Conservation (phyloP, 2,888 invertebrate species). For the Tachina fera region DNA sequence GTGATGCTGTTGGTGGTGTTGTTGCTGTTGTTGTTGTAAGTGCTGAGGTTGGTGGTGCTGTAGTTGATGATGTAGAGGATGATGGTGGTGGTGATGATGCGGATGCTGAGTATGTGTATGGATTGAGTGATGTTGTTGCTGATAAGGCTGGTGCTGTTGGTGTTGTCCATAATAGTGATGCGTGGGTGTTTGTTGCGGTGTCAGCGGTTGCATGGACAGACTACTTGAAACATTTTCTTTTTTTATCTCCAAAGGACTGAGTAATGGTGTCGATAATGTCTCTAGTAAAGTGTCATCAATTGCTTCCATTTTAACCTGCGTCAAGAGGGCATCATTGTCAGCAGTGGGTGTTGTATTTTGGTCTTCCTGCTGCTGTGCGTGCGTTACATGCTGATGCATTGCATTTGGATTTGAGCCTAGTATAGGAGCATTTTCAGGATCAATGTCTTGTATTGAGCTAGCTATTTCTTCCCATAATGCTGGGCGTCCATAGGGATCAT, state of each 20-base stretch:
- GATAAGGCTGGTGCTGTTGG: conserved; percentile 76
- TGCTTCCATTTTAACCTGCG: conserved; percentile 91
- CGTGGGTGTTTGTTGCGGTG: conserved; percentile 75
- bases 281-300: conserved; percentile 87
- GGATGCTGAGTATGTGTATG: conserved; percentile 74
- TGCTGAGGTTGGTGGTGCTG: conserved; percentile 74
- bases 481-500: conserved; percentile 94
- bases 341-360: conserved; percentile 38
- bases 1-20: conserved; percentile 73
- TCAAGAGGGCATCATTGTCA: conserved; percentile 71
- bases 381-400: conserved; percentile 46
- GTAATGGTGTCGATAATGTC: conserved; percentile 87
- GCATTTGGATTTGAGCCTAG: conserved; percentile 84
- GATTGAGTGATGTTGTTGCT: conserved; percentile 75
- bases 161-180: conserved; percentile 76
- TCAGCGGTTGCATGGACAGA: conserved; percentile 80
- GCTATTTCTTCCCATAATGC: conserved; percentile 96
- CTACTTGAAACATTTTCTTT: conserved; percentile 85
- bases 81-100: conserved; percentile 65
- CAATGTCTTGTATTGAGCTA: conserved; percentile 94
- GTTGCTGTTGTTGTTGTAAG: conserved; percentile 72
- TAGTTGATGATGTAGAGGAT: conserved; percentile 70
- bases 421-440: conserved; percentile 95
- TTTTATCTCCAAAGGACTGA: conserved; percentile 92
- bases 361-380: conserved; percentile 80